A percentile compares a stretch with the other conserved stretches of the same genome.
Evolutionary conservation across 2,113 vertebrate genomes (phyloP).

Genomic region (Mirza zaza): DNA sequence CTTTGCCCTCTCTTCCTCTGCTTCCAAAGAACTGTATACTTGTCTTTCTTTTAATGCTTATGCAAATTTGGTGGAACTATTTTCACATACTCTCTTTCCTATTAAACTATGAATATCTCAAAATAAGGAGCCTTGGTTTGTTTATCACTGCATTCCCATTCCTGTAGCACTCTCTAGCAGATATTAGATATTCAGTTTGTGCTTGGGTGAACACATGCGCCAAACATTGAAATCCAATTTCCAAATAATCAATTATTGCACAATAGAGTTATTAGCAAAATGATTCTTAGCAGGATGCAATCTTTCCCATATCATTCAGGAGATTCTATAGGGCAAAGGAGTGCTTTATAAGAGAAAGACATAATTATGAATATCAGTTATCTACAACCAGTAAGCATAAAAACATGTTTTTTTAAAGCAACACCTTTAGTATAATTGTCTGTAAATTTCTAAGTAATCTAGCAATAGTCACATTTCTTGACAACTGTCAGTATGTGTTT

Average conservation of each 20-base stretch:
- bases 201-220: background rate
- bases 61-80: background rate
- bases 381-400: background rate
- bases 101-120: background rate
- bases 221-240: background rate
- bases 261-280: constrained; percentile 11
- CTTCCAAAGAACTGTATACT: background rate
- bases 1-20: background rate
- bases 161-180: background rate
- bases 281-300: background rate
- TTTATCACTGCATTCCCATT: background rate
- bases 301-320: background rate
- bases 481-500: constrained; percentile 41
- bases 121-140: background rate
- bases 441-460: background rate
- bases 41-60: background rate
- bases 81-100: background rate
- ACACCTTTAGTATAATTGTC: background rate
- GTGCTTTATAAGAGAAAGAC: background rate
- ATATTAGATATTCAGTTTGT: background rate
- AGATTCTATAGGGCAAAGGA: background rate
- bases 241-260: background rate
- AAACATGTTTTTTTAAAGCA: background rate
- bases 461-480: constrained; percentile 1
- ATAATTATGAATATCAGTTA: background rate